phyloP scores from a whole-genome alignment of 2,888 invertebrate species.

The Pristionchus maxplancki region DNA sequence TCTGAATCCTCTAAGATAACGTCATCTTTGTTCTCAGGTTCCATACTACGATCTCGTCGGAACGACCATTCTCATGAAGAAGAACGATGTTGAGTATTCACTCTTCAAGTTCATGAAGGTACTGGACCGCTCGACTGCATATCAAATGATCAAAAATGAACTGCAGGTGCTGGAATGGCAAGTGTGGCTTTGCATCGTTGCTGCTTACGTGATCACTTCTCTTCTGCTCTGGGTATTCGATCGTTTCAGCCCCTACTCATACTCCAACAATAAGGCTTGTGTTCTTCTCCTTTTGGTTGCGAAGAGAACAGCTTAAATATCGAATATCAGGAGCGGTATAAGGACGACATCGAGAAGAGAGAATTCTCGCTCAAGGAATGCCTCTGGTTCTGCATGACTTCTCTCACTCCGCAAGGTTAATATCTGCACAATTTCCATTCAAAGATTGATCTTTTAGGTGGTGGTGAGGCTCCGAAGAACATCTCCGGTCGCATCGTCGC shows the following conservation, averaged over 20 bases:
- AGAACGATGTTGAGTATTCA: slow-evolving; percentile 90
- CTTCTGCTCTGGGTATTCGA: slow-evolving; percentile 97
- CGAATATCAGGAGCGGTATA: slow-evolving; percentile 85
- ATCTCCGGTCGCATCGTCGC: slow-evolving; percentile 94
- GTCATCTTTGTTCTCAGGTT: slow-evolving; percentile 80
- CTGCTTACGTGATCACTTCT: slow-evolving; percentile 94
- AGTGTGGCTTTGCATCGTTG: slow-evolving; percentile 96
- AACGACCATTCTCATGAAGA: slow-evolving; percentile 94
- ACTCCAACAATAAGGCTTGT: slow-evolving; percentile 86
- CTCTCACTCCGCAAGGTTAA: slow-evolving; percentile 91
- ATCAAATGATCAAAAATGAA: neutral
- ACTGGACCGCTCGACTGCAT: neutral
- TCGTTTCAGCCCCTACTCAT: slow-evolving; percentile 96
- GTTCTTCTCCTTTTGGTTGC: too few relatives aligned
- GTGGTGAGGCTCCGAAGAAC: slow-evolving; percentile 96
- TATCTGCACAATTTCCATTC: slow-evolving; percentile 60
- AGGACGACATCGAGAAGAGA: slow-evolving; percentile 83
- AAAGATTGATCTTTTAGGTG: slow-evolving; percentile 81
- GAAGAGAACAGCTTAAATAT: neutral
- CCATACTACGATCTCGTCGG: slow-evolving; percentile 98
- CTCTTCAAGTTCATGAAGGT: slow-evolving; percentile 97
- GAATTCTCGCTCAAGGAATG: slow-evolving; percentile 96
- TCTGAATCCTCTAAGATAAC: neutral
- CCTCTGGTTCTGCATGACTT: slow-evolving; percentile 99
- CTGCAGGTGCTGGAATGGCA: slow-evolving; percentile 86